Percentiles rank a stretch among this genome's conserved stretches.
phyloP scores from a whole-genome alignment of 2,797 vertebrate genomes.

The Argentina silus region DNA sequence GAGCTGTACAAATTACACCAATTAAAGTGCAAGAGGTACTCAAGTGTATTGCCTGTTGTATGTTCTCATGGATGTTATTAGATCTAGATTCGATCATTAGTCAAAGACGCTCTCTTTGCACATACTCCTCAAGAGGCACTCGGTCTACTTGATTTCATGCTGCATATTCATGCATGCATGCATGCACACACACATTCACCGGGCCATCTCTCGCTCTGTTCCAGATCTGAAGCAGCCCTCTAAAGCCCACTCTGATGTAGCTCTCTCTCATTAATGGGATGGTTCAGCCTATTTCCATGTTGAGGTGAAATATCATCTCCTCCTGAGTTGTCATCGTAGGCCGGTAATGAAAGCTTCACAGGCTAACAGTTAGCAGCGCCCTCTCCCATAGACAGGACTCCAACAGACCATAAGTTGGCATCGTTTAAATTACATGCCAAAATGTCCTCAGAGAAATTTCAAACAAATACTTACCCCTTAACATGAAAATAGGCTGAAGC shows the following conservation, averaged over 20 bases:
- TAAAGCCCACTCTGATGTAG: background rate
- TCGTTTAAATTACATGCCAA: too few relatives aligned
- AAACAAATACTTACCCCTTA: too few relatives aligned
- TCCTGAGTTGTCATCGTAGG: background rate
- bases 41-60: background rate
- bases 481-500: background rate
- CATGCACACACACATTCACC: background rate
- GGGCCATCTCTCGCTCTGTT: background rate
- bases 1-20: background rate
- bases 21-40: background rate
- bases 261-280: background rate
- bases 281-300: too few relatives aligned
- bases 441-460: too few relatives aligned
- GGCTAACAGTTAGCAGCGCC: too few relatives aligned
- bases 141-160: background rate
- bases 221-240: slow-evolving; percentile 7
- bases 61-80: background rate
- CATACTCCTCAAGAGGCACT: background rate
- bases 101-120: background rate
- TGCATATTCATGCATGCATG: background rate
- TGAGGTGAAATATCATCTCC: too few relatives aligned
- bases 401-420: too few relatives aligned
- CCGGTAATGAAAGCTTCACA: background rate
- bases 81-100: background rate
- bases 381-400: too few relatives aligned